Evolutionary conservation across 2,797 vertebrate genomes (phyloP).

Genomic region (Mormyrops attenuatus): DNA sequence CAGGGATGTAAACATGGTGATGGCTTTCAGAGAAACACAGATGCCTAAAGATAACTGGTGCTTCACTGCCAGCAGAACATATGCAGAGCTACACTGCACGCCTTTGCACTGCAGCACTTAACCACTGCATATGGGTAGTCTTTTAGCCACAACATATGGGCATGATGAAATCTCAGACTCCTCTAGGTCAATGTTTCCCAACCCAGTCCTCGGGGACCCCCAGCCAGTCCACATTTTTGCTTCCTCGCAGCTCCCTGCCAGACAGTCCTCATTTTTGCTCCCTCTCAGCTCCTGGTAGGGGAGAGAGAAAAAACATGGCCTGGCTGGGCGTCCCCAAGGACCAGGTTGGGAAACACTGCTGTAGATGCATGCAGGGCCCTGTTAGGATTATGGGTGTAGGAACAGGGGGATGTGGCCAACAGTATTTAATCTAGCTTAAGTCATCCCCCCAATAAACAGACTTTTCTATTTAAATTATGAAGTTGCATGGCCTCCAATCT

Average conservation of each 20-base stretch:
- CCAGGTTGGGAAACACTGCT: background rate
- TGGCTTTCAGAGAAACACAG: background rate
- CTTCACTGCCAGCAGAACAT: background rate
- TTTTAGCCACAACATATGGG: background rate
- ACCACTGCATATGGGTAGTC: background rate
- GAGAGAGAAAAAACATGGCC: background rate
- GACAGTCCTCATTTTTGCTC: background rate
- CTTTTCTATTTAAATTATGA: background rate
- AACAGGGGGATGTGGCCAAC: background rate
- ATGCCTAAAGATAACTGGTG: background rate
- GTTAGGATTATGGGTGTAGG: background rate
- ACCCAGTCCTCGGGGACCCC: background rate
- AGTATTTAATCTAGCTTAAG: too few species aligned
- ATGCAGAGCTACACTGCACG: background rate
- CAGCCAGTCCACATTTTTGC: background rate
- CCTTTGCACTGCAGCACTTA: background rate
- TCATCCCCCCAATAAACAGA: background rate
- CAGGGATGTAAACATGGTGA: background rate
- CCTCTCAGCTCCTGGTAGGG: background rate
- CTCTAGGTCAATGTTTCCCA: background rate
- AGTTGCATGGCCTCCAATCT: background rate
- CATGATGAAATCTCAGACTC: background rate
- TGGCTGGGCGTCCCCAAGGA: background rate
- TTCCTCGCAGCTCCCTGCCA: background rate
- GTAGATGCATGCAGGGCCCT: background rate